Base-by-base conservation (phyloP, 2,888 invertebrate genomes). In the Papilio protenor region DNA sequence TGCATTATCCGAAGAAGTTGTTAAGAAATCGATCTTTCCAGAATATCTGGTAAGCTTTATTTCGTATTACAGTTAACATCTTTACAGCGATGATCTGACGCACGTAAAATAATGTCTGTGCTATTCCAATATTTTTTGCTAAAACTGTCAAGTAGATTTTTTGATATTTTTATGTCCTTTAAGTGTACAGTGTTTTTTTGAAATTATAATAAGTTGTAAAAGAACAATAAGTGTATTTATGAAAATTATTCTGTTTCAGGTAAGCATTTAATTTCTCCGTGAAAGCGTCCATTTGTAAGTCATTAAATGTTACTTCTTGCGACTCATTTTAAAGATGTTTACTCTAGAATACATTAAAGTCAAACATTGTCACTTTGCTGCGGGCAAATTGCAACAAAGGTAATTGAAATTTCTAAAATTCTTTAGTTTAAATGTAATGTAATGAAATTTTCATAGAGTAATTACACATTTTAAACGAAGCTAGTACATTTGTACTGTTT, bases 181-280 rank as follows among this genome's bases (percentile, higher is more conserved):
- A 23, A 16, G 4, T 11, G 3, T 47, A 21, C 8, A 45, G n/a
- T 70, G 12, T 47, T 70, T 3, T 23, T 14, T 5, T 21, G 70
- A 16, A 71, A 23, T 45, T 12, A 12, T 10, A 45, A n/a, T 69
- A 40, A 0, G 14, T 0, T 18, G 12, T 40, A n/a, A 12, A 45
- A 47, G 12, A 21, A 27, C 61, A 70, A 70, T 49, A 55, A 55
- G 18, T 72, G 45, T 69, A 14, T 80, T 73, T 57, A 69, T 33
- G n/a, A 69, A 52, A 49, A 70, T 76, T 59, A 69, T 76, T 77
- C 75, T 80, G 76, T 80, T 80, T 55, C 79, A 80, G 80, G 80
- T 80, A 80, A 80, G 80, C 52, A 71, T 40, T 49, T 27, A 18
- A 61, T 23, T 64, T 18, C 76, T 21, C 27, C 76, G 52, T 75